A percentile compares a stretch with the other conserved stretches of the same genome.
These are phyloP conservation scores for Sebastes trivittatus DNA, from an alignment of 2,797 vertebrate genomes.

Conservation along the genomic window DNA sequence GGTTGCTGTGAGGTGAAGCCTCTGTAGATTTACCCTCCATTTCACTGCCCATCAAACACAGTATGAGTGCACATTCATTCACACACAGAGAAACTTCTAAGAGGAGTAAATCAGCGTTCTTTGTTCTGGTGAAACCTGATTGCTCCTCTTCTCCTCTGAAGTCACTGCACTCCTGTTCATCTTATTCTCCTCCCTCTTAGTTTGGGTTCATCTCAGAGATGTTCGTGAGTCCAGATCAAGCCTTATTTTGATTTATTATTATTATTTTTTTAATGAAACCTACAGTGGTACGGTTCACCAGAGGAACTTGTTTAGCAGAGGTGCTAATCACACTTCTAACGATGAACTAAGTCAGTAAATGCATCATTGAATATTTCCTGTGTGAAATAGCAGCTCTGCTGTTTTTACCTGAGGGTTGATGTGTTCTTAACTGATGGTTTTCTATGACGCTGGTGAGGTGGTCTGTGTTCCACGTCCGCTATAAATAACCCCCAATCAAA, in stretches of 20 bases:
- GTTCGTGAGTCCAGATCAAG: background rate
- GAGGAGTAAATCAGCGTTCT: background rate
- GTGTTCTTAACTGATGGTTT: background rate
- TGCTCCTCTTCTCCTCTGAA: background rate
- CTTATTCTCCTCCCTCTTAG: too few relatives aligned
- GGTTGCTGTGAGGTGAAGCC: conserved; percentile 52
- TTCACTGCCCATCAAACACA: conserved; percentile 51
- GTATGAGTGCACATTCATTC: background rate
- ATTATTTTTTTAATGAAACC: background rate
- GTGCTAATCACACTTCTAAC: background rate
- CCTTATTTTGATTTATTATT: too few relatives aligned
- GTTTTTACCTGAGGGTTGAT: background rate
- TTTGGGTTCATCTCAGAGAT: background rate
- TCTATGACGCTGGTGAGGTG: background rate
- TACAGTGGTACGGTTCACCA: background rate
- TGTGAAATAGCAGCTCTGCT: background rate
- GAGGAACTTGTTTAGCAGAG: background rate
- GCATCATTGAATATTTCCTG: background rate
- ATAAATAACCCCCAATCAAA: background rate
- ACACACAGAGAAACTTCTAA: background rate
- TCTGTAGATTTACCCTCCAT: conserved; percentile 54
- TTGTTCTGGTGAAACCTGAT: background rate
- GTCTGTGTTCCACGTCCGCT: background rate
- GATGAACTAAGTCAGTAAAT: background rate
- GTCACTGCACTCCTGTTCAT: background rate